These are phyloP conservation scores for Vandiemenella viatica DNA, from an alignment of 2,888 invertebrate species.

Conservation along the genomic window DNA sequence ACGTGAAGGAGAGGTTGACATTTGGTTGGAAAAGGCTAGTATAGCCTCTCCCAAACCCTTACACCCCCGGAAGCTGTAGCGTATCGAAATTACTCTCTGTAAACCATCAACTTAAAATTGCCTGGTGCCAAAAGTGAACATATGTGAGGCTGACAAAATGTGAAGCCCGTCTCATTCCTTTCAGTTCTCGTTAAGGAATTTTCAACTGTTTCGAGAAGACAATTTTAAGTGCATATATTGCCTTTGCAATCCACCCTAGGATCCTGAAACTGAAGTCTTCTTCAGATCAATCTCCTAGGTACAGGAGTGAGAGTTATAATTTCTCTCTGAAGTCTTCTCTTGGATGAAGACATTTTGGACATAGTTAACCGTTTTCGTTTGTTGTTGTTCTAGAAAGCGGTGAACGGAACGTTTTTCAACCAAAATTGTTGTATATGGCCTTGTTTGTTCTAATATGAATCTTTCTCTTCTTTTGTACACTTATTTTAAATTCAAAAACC, in stretches of 20 bases:
- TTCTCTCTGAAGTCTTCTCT: too few species aligned
- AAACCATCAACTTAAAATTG: conserved; percentile 5
- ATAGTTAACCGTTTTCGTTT: neutral
- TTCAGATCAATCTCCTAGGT: conserved; percentile 3
- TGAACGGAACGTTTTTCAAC: neutral
- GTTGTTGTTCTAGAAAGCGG: neutral
- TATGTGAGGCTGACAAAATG: conserved; percentile 1
- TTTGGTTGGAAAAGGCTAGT: too few species aligned
- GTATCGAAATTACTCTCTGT: conserved; percentile 2
- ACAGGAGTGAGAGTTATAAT: conserved; percentile 5
- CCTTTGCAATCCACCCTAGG: conserved; percentile 7
- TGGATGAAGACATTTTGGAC: too few species aligned
- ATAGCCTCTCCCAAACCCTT: too few species aligned
- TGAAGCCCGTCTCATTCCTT: conserved; percentile 2
- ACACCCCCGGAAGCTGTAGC: conserved; percentile 2
- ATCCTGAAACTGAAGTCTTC: conserved; percentile 3
- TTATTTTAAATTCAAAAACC: too few species aligned
- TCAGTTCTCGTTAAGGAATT: conserved; percentile 6
- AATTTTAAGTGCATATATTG: too few species aligned
- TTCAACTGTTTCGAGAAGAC: conserved; percentile 6
- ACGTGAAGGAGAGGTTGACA: too few species aligned
- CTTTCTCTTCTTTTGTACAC: too few species aligned
- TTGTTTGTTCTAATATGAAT: too few species aligned
- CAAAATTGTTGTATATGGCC: conserved; percentile 3
- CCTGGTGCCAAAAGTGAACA: conserved; percentile 4